Conservation (phyloP, 2,888 invertebrate genomes). For the Pseudoips prasinana region DNA sequence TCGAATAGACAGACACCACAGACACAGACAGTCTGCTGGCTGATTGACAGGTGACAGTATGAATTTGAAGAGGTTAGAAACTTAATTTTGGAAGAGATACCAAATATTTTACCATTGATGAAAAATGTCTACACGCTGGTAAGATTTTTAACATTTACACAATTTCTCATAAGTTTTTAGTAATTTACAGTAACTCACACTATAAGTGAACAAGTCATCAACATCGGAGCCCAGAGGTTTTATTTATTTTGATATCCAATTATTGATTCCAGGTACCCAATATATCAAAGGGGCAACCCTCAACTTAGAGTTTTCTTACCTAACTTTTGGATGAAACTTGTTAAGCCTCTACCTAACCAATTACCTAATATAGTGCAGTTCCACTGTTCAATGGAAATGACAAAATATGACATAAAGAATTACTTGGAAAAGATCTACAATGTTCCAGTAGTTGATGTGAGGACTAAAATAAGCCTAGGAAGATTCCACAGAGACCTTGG, state of each 20-base stretch:
- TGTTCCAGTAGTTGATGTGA: conserved; percentile 88
- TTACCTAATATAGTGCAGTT: conserved; percentile 93
- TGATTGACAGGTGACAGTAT: too few relatives aligned
- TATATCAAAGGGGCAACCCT: conserved; percentile 96
- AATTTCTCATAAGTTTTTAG: too few relatives aligned
- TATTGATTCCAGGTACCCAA: conserved; percentile 87
- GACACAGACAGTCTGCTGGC: too few relatives aligned
- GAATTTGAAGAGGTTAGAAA: too few relatives aligned
- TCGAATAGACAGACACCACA: too few relatives aligned
- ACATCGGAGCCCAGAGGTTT: too few relatives aligned
- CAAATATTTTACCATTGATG: background rate
- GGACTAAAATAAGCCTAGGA: conserved; percentile 88
- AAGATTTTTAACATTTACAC: conserved; percentile 25
- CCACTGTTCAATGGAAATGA: conserved; percentile 97
- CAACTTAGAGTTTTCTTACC: conserved; percentile 96
- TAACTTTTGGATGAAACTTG: conserved; percentile 98
- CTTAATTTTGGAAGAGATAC: too few relatives aligned
- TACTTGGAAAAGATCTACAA: conserved; percentile 98
- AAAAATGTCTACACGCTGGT: conserved; percentile 70
- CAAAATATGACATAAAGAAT: conserved; percentile 92
- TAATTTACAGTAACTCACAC: too few relatives aligned
- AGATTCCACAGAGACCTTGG: conserved; percentile 82
- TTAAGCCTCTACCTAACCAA: conserved; percentile 84
- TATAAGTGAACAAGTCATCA: too few relatives aligned
- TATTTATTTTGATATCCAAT: too few relatives aligned